Conservation (phyloP, 2,888 invertebrate species). For the Monoplex corrugatus region DNA sequence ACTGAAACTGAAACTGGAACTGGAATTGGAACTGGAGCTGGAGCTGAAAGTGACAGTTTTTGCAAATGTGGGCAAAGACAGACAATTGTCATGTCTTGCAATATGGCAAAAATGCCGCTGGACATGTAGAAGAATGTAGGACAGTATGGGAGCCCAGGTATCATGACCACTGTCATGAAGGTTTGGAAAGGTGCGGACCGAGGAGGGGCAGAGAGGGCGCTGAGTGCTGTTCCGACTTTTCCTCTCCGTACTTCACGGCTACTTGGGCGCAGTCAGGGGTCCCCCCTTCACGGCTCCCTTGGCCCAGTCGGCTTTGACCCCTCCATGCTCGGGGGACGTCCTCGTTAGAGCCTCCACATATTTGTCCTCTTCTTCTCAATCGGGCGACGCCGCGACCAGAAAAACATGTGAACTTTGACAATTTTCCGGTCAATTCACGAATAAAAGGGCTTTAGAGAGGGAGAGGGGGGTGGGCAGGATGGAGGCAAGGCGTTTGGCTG, state of each 20-base stretch:
- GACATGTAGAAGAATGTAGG: too few relatives aligned
- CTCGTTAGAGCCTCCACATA: constrained; percentile 46
- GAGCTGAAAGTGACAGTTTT: too few relatives aligned
- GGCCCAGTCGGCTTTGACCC: constrained; percentile 29
- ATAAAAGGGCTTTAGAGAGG: constrained; percentile 22
- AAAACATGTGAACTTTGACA: constrained; percentile 47
- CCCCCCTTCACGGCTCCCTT: constrained; percentile 14
- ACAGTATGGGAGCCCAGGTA: neutral
- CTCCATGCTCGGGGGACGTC: neutral
- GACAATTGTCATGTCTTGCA: too few relatives aligned
- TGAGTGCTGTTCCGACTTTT: constrained; percentile 25
- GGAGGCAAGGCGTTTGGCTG: constrained; percentile 30
- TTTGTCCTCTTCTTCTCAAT: neutral
- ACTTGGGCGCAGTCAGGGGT: constrained; percentile 33
- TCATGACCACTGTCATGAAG: neutral
- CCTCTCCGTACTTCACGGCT: neutral
- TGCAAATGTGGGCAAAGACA: too few relatives aligned
- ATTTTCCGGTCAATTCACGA: constrained; percentile 52
- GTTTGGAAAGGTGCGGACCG: neutral
- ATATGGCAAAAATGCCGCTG: too few relatives aligned
- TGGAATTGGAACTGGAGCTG: too few relatives aligned
- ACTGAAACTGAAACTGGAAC: too few relatives aligned
- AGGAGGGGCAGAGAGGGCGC: constrained; percentile 12
- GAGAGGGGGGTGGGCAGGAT: neutral
- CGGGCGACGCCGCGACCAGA: constrained; percentile 18